These are phyloP conservation scores for Graphium colonna DNA, from an alignment of 2,888 invertebrate genomes.

Conservation along the genomic window DNA sequence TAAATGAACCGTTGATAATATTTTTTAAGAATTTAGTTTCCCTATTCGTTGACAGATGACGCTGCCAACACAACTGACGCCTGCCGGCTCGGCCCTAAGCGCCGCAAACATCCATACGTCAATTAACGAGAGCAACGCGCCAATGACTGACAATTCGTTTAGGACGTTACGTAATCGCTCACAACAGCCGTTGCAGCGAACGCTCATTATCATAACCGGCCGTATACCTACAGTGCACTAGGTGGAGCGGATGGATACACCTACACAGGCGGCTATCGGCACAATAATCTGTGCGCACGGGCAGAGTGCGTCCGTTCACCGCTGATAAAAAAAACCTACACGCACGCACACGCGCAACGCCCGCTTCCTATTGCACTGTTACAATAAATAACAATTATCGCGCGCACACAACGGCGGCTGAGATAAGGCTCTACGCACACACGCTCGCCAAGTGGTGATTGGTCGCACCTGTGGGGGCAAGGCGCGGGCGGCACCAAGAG, in stretches of 20 bases:
- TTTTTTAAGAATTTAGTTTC: neutral
- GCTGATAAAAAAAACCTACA: conserved; percentile 58
- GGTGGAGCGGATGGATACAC: conserved; percentile 62
- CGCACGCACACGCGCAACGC: conserved; percentile 44
- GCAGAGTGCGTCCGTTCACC: conserved; percentile 63
- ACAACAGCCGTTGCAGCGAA: neutral
- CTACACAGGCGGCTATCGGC: conserved; percentile 50
- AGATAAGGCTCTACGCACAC: conserved; percentile 31
- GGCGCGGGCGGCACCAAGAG: neutral
- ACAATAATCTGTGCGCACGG: conserved; percentile 52
- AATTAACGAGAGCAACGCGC: neutral
- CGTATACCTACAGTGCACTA: conserved; percentile 30
- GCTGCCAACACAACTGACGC: conserved; percentile 15
- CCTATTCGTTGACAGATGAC: conserved; percentile 30
- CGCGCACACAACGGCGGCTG: conserved; percentile 40
- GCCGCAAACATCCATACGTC: neutral
- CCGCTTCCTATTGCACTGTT: conserved; percentile 52
- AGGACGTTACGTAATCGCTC: neutral
- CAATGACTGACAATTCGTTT: neutral
- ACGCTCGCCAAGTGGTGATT: conserved; percentile 26
- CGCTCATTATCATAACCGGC: neutral
- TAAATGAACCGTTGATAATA: no score
- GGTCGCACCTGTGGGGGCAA: conserved; percentile 30
- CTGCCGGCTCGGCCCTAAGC: neutral
- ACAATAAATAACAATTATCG: conserved; percentile 57